A percentile compares a stretch with the other conserved stretches of the same genome.
Conservation (phyloP, 2,888 invertebrate species). For the Gymnocheta viridis region DNA sequence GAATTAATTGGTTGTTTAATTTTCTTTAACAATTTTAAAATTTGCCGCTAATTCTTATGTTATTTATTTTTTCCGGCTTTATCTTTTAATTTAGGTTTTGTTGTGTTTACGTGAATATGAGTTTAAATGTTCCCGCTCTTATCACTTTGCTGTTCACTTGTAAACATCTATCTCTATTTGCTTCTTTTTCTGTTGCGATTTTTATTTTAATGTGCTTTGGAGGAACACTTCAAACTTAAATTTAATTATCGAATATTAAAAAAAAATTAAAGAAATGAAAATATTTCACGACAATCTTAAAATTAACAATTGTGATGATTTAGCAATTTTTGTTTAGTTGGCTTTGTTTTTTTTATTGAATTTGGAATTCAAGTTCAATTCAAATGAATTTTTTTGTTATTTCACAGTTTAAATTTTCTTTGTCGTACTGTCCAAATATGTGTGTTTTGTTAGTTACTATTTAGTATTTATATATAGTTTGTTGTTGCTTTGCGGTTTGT, state of each 20-base stretch:
- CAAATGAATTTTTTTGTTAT: slow-evolving; percentile 50
- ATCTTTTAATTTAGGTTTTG: slow-evolving; percentile 17
- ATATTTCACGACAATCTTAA: slow-evolving; percentile 64
- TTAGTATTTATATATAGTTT: slow-evolving; percentile 13
- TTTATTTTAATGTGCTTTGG: slow-evolving; percentile 54
- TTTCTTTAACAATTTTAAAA: not conserved
- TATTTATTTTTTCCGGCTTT: slow-evolving; percentile 20
- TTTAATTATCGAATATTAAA: slow-evolving; percentile 42
- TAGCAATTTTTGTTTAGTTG: slow-evolving; percentile 59
- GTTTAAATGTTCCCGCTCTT: slow-evolving; percentile 36
- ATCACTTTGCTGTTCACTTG: slow-evolving; percentile 55
- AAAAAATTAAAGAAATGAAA: slow-evolving; percentile 47
- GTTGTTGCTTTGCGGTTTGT: slow-evolving; percentile 42
- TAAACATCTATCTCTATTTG: slow-evolving; percentile 41
- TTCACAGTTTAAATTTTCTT: slow-evolving; percentile 54
- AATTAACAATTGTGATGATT: slow-evolving; percentile 69
- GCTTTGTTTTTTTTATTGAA: slow-evolving; percentile 41
- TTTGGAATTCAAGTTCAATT: slow-evolving; percentile 68
- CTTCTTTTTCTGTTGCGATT: slow-evolving; percentile 31
- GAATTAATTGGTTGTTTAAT: not conserved
- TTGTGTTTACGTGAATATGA: not conserved
- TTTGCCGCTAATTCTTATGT: not conserved
- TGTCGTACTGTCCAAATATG: slow-evolving; percentile 15
- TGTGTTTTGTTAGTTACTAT: slow-evolving; percentile 35
- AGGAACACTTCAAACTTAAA: slow-evolving; percentile 64